These are phyloP conservation scores for Chondrosia reniformis DNA, from an alignment of 37 sponge, comb jelly and placozoan genomes.

Conservation along the genomic window DNA sequence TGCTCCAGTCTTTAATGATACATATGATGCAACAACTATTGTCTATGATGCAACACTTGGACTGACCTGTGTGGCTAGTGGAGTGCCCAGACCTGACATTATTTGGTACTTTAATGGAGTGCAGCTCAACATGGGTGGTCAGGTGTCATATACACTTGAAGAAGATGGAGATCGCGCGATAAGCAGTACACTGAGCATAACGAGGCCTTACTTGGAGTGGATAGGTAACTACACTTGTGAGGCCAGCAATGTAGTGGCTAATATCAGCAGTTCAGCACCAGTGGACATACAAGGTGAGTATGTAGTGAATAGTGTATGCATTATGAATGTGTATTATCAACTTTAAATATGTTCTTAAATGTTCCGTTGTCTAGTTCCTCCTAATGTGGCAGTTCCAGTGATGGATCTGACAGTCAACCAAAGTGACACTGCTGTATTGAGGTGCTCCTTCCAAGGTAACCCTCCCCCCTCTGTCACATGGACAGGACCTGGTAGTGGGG, in stretches of 20 bases:
- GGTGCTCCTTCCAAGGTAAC: not conserved
- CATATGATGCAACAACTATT: not conserved
- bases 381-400: no score
- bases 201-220: not conserved
- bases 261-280: not conserved
- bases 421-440: not conserved
- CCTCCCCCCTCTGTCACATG: not conserved
- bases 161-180: not conserved
- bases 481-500: not conserved
- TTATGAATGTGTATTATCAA: no score
- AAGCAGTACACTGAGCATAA: not conserved
- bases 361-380: no score
- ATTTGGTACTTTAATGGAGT: conserved; percentile 1
- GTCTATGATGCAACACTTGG: not conserved
- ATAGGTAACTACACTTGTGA: not conserved
- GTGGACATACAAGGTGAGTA: conserved; percentile 5
- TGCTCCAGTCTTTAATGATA: not conserved
- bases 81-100: conserved; percentile 7
- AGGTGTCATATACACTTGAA: no score
- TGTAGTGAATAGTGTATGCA: no score
- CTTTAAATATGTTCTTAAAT: no score
- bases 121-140: not conserved
- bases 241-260: conserved; percentile 12
- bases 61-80: conserved; percentile 10
- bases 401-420: conserved; percentile 18